Percentiles rank a stretch among this genome's conserved stretches.
Evolutionary conservation across 2,888 invertebrate species (phyloP).

Genomic region (Rhingia rostrata): DNA sequence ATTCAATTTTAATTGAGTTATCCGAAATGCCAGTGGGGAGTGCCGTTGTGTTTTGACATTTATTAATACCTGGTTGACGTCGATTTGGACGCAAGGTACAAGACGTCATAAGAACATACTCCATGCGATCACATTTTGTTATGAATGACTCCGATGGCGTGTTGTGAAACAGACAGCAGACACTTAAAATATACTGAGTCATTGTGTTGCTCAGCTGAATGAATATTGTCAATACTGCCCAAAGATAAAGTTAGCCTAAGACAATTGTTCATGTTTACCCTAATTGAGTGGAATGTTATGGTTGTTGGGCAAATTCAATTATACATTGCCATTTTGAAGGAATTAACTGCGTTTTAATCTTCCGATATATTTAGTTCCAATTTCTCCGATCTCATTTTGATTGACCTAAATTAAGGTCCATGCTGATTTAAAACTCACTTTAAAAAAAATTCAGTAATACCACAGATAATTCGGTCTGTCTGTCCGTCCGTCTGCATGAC

Average conservation of each 20-base stretch:
- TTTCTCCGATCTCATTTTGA: too few species aligned
- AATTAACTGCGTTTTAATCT: too few species aligned
- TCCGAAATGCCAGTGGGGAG: slow-evolving; percentile 75
- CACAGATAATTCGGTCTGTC: too few species aligned
- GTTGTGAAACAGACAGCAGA: slow-evolving; percentile 4
- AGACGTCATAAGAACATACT: slow-evolving; percentile 48
- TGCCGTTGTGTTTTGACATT: slow-evolving; percentile 81
- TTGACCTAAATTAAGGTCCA: too few species aligned
- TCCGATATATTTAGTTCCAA: too few species aligned
- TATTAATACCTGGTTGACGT: slow-evolving; percentile 82
- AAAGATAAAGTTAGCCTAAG: slow-evolving; percentile 16
- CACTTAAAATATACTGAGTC: slow-evolving; percentile 37
- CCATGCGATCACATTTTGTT: slow-evolving; percentile 60
- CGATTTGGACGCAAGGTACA: slow-evolving; percentile 78
- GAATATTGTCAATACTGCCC: slow-evolving; percentile 7
- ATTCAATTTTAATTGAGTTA: slow-evolving; percentile 80
- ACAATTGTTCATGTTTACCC: slow-evolving; percentile 41
- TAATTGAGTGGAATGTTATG: slow-evolving; percentile 21
- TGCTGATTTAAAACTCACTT: too few species aligned
- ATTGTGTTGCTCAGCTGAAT: slow-evolving; percentile 21
- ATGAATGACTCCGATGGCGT: slow-evolving; percentile 33
- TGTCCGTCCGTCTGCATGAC: too few species aligned
- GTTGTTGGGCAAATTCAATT: slow-evolving; percentile 25
- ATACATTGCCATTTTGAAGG: not conserved
- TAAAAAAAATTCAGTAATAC: too few species aligned